Percentiles rank a stretch among this genome's conserved stretches.
Conservation (phyloP, 2,888 invertebrate genomes). For the Stenichneumon culpator region DNA sequence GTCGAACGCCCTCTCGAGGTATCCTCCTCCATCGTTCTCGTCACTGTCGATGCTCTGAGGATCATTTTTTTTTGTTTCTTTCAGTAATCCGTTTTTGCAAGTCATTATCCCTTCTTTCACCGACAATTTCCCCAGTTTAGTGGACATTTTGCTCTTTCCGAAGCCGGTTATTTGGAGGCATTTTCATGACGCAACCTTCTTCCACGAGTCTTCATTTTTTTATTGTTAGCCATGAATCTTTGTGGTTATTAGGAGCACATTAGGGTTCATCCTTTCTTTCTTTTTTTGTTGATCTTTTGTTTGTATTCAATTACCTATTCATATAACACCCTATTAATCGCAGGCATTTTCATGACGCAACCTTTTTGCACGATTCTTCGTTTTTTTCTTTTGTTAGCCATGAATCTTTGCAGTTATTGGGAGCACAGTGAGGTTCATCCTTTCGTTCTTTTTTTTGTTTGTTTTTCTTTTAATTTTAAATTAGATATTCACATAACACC, state of each 20-base stretch:
- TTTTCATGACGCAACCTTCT: slow-evolving; percentile 28
- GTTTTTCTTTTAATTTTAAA: slow-evolving; percentile 3
- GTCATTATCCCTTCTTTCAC: slow-evolving; percentile 25
- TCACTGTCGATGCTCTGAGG: slow-evolving; percentile 64
- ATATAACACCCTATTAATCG: slow-evolving; percentile 40
- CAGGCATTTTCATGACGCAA: slow-evolving; percentile 39
- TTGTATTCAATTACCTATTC: slow-evolving; percentile 10
- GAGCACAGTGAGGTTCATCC: slow-evolving; percentile 23
- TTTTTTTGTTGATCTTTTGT: neutral
- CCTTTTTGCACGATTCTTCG: slow-evolving; percentile 38
- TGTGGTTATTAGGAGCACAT: slow-evolving; percentile 60
- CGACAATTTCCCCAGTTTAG: slow-evolving; percentile 59
- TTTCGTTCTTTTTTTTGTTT: neutral
- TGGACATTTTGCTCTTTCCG: slow-evolving; percentile 47
- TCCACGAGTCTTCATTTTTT: slow-evolving; percentile 40
- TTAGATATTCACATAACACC: neutral
- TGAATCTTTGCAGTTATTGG: slow-evolving; percentile 62
- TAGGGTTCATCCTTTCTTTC: slow-evolving; percentile 13
- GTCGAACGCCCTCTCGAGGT: slow-evolving; percentile 49
- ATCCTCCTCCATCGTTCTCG: slow-evolving; percentile 56
- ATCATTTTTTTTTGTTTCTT: slow-evolving; percentile 43
- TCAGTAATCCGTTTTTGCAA: slow-evolving; percentile 43
- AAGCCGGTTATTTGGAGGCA: slow-evolving; percentile 61
- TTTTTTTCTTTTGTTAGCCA: slow-evolving; percentile 57
- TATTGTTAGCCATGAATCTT: slow-evolving; percentile 60